phyloP scores from a whole-genome alignment of 2,113 vertebrate species.

The Athene cunicularia region DNA sequence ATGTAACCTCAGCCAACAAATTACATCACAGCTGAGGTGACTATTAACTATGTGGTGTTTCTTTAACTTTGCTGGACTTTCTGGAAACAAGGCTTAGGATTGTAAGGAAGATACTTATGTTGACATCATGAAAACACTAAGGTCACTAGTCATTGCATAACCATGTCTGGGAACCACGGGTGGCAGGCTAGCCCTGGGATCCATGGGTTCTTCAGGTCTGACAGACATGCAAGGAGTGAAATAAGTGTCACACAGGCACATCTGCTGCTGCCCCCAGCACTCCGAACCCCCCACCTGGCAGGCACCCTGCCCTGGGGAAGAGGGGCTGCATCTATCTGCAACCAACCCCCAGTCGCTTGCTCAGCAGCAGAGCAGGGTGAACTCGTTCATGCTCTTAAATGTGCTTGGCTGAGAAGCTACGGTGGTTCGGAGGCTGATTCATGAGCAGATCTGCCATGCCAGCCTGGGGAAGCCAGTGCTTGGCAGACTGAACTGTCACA shows the following conservation, averaged over 20 bases:
- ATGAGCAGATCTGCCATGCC: accelerated
- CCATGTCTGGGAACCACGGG: neutral
- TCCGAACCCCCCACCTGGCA: neutral
- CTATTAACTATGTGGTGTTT: neutral
- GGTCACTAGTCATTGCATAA: neutral
- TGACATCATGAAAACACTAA: neutral
- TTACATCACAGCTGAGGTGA: neutral
- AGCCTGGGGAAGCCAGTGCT: neutral
- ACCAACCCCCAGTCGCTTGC: accelerated
- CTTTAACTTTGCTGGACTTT: neutral
- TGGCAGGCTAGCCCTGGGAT: neutral
- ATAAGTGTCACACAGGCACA: neutral
- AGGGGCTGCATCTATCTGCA: neutral
- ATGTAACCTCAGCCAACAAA: neutral
- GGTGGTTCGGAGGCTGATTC: neutral
- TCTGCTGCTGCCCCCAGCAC: neutral
- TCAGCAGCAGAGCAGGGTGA: neutral
- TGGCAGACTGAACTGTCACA: accelerated
- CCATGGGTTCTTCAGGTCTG: neutral
- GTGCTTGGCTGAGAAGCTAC: neutral
- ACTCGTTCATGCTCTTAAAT: accelerated
- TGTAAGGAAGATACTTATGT: neutral
- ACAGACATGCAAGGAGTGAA: neutral
- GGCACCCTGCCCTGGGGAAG: neutral
- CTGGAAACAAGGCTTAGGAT: neutral